phyloP scores from a whole-genome alignment of 2,888 invertebrate species.

The Latheticus oryzae region DNA sequence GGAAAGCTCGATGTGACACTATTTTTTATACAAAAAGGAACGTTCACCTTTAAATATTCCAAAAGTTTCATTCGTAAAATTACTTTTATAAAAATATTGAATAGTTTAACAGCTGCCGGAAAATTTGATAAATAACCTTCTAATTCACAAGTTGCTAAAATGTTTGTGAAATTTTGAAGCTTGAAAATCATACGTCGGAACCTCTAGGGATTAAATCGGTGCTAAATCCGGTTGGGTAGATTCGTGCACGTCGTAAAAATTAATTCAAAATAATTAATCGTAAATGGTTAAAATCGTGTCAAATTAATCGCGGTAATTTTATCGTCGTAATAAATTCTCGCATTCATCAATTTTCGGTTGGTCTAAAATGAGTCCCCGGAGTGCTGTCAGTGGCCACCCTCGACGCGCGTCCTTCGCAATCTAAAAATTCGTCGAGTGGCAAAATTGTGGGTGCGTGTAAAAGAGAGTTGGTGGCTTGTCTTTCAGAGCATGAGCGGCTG shows the following conservation, averaged over 20 bases:
- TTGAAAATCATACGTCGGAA: too few species aligned
- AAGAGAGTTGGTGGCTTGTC: conserved; percentile 26
- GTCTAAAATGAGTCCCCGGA: conserved; percentile 26
- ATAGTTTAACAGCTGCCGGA: too few species aligned
- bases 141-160: too few species aligned
- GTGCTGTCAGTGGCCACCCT: conserved; percentile 23
- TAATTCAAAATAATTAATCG: conserved; percentile 28
- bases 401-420: conserved; percentile 6
- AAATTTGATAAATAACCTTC: too few species aligned
- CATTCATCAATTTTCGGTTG: conserved; percentile 31
- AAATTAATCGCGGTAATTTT: conserved; percentile 31
- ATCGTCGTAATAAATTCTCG: conserved; percentile 21
- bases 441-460: conserved; percentile 13
- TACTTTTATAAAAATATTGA: too few species aligned
- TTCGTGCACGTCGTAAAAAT: conserved; percentile 16
- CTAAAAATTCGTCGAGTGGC: conserved; percentile 1
- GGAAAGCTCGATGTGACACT: too few species aligned
- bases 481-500: conserved; percentile 24
- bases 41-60: too few species aligned
- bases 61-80: too few species aligned
- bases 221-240: too few species aligned
- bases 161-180: too few species aligned
- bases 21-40: too few species aligned
- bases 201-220: too few species aligned
- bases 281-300: conserved; percentile 25